Conservation (phyloP, 2,113 vertebrate species). For the Pampusana beccarii region DNA sequence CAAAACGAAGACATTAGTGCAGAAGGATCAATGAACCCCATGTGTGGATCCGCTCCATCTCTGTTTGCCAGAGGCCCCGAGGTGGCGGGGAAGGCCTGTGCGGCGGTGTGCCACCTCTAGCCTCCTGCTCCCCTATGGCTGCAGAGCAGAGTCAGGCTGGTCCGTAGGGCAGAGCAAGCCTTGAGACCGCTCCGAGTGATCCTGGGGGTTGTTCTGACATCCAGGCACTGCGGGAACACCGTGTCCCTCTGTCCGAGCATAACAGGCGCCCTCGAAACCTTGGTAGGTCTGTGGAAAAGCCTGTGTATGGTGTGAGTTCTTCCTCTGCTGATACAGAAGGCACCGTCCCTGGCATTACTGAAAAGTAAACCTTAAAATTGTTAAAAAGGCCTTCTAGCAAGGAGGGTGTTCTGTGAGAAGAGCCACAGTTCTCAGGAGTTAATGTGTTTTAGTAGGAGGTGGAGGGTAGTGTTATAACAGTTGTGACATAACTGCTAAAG, state of each 20-base stretch:
- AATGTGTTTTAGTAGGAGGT: not conserved
- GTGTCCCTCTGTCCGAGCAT: not conserved
- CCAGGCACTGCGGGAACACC: not conserved
- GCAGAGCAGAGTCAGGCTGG: fast-evolving
- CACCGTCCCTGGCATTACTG: fast-evolving
- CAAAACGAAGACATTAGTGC: not conserved
- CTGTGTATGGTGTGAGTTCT: not conserved
- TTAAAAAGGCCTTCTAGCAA: not conserved
- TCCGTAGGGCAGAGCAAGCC: not conserved
- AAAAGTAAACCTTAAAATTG: not conserved
- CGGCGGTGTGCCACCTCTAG: not conserved
- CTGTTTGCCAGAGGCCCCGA: not conserved
- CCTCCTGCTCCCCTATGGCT: not conserved
- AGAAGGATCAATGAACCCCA: not conserved
- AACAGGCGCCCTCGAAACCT: not conserved
- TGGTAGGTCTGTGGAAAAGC: not conserved
- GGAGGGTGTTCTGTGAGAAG: not conserved
- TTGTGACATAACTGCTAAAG: slow-evolving; percentile 28
- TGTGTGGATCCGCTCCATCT: not conserved
- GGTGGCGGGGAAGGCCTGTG: not conserved
- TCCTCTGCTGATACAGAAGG: not conserved
- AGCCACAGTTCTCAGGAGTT: not conserved
- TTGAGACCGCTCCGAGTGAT: not conserved
- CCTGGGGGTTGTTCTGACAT: not conserved
- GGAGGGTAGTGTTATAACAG: not conserved